Evolutionary conservation across 2,888 invertebrate genomes (phyloP).

Genomic region (Scaeva pyrastri): DNA sequence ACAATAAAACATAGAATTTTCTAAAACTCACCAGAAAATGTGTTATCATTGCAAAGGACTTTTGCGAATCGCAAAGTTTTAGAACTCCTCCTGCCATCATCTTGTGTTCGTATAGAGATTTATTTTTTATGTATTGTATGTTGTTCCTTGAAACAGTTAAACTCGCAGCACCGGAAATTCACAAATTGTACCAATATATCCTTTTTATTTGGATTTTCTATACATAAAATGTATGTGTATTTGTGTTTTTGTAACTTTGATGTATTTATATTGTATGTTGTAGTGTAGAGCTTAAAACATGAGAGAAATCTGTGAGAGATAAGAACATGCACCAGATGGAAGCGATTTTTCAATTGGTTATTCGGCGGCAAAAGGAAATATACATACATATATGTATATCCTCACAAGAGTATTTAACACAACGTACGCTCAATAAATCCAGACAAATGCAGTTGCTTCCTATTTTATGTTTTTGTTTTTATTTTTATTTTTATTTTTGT

Average conservation of each 20-base stretch:
- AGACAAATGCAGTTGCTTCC: slow-evolving; percentile 33
- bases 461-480: slow-evolving; percentile 13
- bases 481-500: slow-evolving; percentile 15
- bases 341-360: slow-evolving; percentile 47
- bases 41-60: slow-evolving; percentile 45
- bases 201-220: slow-evolving; percentile 14
- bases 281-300: slow-evolving; percentile 10
- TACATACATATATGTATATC: too few species aligned
- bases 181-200: slow-evolving; percentile 30
- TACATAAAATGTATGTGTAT: slow-evolving; percentile 17
- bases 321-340: slow-evolving; percentile 42
- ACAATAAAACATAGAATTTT: background rate
- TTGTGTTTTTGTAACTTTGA: slow-evolving; percentile 21
- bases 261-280: slow-evolving; percentile 25
- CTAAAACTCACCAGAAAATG: slow-evolving; percentile 64
- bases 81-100: slow-evolving; percentile 44
- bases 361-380: slow-evolving; percentile 20
- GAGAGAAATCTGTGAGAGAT: slow-evolving; percentile 24
- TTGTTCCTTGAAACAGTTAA: slow-evolving; percentile 45
- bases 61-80: slow-evolving; percentile 51
- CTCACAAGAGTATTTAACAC: slow-evolving; percentile 45
- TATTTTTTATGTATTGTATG: background rate
- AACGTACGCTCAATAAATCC: slow-evolving; percentile 41
- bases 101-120: slow-evolving; percentile 16
- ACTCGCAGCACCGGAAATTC: slow-evolving; percentile 10